Evolutionary conservation across 2,113 vertebrate species (phyloP).

Genomic region (Brienomyrus brachyistius): DNA sequence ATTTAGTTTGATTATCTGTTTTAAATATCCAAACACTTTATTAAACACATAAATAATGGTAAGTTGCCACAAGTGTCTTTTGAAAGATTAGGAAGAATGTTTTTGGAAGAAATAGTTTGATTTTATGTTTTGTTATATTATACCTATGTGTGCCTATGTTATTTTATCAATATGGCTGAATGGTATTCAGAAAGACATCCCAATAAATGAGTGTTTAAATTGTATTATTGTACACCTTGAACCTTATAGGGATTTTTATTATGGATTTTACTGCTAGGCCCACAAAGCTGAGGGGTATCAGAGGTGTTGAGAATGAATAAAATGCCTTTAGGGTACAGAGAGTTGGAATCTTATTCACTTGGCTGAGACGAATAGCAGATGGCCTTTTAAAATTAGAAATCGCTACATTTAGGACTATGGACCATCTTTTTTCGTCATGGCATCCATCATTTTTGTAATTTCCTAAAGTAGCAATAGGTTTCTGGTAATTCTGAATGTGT

Average conservation of each 20-base stretch:
- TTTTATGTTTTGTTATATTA: neutral
- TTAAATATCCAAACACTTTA: neutral
- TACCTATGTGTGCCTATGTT: neutral
- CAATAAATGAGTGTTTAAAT: neutral
- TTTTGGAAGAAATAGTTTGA: neutral
- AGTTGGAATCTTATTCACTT: neutral
- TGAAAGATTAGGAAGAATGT: neutral
- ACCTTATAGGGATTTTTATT: neutral
- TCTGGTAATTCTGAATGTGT: neutral
- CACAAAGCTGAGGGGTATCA: neutral
- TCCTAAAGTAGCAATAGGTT: neutral
- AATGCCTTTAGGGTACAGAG: neutral
- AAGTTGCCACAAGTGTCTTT: neutral
- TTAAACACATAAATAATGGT: neutral
- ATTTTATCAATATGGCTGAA: neutral
- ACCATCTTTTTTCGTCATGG: neutral
- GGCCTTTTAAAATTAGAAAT: constrained; percentile 15
- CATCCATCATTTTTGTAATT: neutral
- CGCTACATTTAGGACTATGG: neutral
- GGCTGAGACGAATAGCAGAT: constrained; percentile 9
- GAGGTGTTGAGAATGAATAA: neutral
- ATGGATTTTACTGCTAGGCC: neutral
- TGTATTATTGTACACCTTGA: neutral
- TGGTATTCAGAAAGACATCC: neutral
- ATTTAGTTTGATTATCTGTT: neutral